Base-by-base conservation (phyloP, 1,140 invertebrate species). In the Aphis craccivora region DNA sequence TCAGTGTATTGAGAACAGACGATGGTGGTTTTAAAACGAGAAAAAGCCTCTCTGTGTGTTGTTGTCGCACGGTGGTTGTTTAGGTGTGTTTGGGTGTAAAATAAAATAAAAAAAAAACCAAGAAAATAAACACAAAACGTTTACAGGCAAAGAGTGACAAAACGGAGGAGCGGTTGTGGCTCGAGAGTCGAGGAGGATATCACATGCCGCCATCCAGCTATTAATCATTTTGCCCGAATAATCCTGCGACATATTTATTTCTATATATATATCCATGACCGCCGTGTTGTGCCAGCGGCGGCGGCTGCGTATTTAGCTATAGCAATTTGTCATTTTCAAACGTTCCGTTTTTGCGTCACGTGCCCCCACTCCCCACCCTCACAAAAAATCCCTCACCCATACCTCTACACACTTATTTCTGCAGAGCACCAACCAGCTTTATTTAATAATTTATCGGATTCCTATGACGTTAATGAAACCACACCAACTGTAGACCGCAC, bases 311-410 rank as follows among this genome's bases (percentile, higher is more conserved):
- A 84, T 93, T 92, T 84, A 86, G 91, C 48, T 37, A 92, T 83
- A 83, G 45, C 90, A 83, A 93, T 93, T 93, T 93, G 91, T 93
- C 91, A 93, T 86, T 93, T 84, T 84, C 76, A 93, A 93, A 93
- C 48, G 48, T 93, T 93, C 35, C 76, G 48, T 93, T 93, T 93
- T 93, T 93, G 84, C 51, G 48, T 92, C 48, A 22, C 43, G 45
- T 83, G 35, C 30, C 53, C 7, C 51, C 23, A 11, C n/a, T 37
- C 53, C 20, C 2, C 86, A 22, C 18, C 30, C 43, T 30, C 43
- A n/a, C 22, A 30, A 35, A 51, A 51, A 89, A 30, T 30, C 40
- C 88, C 51, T 23, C n/a, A 40, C 11, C 51, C 48, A 37, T 20
- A 51, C 48, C 48, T 37, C 88, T 14, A 37, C 11, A 40, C 81